Conservation (phyloP, 2,797 vertebrate genomes). For the Spizella passerina region DNA sequence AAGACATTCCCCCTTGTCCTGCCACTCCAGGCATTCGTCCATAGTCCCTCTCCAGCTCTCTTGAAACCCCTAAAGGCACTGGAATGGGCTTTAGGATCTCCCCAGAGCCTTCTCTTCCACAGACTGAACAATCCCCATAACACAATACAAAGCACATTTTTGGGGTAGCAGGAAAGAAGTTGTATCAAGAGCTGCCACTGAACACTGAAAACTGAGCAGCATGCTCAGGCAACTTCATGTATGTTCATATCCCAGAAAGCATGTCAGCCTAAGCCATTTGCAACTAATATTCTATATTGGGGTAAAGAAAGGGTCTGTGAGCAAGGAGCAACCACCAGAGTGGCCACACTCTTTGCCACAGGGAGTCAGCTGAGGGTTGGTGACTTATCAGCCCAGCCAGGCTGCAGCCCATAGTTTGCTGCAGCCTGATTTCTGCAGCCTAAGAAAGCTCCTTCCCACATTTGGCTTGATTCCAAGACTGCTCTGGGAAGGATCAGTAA, state of each 20-base stretch:
- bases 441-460: not conserved
- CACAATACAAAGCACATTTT: not conserved
- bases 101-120: not conserved
- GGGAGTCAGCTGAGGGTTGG: not conserved
- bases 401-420: fast-evolving
- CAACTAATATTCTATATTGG: not conserved
- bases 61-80: not conserved
- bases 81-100: not conserved
- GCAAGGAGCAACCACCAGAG: not conserved
- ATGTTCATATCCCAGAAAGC: not conserved
- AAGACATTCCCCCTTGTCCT: not conserved
- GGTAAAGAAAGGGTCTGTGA: not conserved
- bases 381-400: not conserved
- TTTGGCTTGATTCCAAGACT: not conserved
- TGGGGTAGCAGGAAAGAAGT: not conserved
- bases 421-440: not conserved
- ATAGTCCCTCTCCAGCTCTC: not conserved
- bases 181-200: not conserved
- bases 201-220: not conserved
- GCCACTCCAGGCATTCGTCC: not conserved
- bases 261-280: not conserved
- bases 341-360: fast-evolving
- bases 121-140: not conserved
- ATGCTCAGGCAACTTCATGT: not conserved
- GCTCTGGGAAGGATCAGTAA: not conserved